Conservation (phyloP, 1,140 invertebrate species). For the Lasioglossum baleicum region DNA sequence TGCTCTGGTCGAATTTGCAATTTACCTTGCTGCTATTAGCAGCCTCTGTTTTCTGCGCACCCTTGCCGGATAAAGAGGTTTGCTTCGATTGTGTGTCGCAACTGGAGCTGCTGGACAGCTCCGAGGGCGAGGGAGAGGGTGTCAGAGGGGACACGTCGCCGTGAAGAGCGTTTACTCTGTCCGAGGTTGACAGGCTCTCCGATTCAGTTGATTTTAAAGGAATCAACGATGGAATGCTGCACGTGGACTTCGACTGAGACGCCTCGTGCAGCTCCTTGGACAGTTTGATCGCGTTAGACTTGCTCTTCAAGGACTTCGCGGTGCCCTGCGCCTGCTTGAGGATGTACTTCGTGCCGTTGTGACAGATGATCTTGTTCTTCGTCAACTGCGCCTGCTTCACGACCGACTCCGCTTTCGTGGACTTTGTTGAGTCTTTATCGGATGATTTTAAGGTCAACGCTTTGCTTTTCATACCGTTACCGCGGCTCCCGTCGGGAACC, state of each 20-base stretch:
- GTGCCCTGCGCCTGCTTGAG: conserved; percentile 30
- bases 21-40: background rate
- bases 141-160: conserved; percentile 28
- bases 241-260: background rate
- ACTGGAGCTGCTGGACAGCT: conserved; percentile 50
- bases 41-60: background rate
- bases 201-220: conserved; percentile 11
- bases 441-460: background rate
- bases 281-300: background rate
- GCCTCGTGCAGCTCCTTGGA: background rate
- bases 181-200: conserved; percentile 6
- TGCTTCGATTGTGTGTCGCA: conserved; percentile 37
- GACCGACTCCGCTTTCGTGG: background rate
- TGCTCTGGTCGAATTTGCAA: background rate
- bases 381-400: background rate
- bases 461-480: conserved; percentile 2
- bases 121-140: conserved; percentile 53
- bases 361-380: conserved; percentile 47
- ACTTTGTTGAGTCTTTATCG: background rate
- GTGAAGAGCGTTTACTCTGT: conserved; percentile 9
- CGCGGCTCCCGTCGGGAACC: background rate
- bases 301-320: background rate
- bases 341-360: conserved; percentile 62
- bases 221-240: conserved; percentile 19
- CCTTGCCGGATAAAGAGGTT: background rate